Evolutionary conservation across 2,797 vertebrate species (phyloP).

Genomic region (Delichon dasypus): DNA sequence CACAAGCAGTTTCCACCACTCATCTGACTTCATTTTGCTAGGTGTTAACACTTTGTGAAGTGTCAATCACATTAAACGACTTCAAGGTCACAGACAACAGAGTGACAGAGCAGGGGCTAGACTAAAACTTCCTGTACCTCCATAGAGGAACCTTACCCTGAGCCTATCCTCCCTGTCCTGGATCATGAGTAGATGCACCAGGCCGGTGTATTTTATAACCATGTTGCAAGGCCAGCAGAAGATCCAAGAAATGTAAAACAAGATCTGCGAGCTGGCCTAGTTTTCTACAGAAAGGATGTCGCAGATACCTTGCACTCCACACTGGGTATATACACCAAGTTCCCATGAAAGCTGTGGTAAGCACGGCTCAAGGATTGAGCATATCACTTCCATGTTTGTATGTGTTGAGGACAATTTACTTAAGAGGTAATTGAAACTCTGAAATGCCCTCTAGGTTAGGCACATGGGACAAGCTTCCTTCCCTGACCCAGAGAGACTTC

Average conservation of each 20-base stretch:
- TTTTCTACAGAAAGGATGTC: background rate
- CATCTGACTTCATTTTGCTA: background rate
- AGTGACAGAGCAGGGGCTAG: background rate
- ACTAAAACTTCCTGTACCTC: background rate
- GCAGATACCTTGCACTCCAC: background rate
- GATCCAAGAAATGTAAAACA: background rate
- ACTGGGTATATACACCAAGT: background rate
- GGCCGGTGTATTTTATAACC: background rate
- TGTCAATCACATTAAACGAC: background rate
- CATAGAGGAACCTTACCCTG: background rate
- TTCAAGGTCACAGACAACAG: background rate
- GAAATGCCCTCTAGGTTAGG: background rate
- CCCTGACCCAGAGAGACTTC: background rate
- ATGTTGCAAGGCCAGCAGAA: background rate
- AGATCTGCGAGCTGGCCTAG: background rate
- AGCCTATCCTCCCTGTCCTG: background rate
- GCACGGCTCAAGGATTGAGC: background rate
- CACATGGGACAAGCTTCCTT: background rate
- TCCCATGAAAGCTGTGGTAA: background rate
- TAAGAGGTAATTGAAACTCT: conserved; percentile 9
- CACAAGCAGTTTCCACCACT: background rate
- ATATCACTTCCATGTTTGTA: background rate
- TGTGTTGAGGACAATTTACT: background rate
- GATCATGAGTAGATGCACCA: background rate
- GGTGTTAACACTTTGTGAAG: background rate